Evolutionary conservation across 1,140 invertebrate species (phyloP), one percentile per base, ranked within the genome.

Genomic region (Melanaphis sacchari): DNA sequence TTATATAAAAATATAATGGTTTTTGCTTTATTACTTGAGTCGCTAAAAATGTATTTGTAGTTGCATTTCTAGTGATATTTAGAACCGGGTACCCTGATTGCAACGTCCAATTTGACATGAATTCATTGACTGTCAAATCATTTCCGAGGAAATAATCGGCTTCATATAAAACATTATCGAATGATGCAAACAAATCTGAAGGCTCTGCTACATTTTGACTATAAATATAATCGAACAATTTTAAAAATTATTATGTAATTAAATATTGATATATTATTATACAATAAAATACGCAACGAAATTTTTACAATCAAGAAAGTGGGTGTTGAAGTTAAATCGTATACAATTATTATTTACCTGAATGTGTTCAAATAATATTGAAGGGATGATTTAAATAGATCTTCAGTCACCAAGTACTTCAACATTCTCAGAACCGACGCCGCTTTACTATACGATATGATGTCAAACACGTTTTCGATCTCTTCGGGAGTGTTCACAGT

Each of bases 31-130:
- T 81, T 89, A 93, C 93, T 81, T 93, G 93, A 76, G 38, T 89
- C 59, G 41, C 59, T n/a, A 24, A 38, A 90, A 90, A 89, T 46
- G 9, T 31, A 18, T 49, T 54, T 41, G 22, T 24, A 22, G 38
- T 24, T 22, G 41, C 21, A 41, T 81, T 90, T 91, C 97, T 96
- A 5, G 94, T 96, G 2, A 97, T 95, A 24, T 94, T 96, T 3
- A 98, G 94, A 18, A 98, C 96, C 0, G 98, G 98, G 94, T 97
- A 97, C 49, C 98, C 98, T 87, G 97, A 95, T 94, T 98, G 96
- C 36, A 96, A 95, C 0, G 97, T 97, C 97, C 97, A 98, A 46
- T 96, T 96, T 2, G 97, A 96, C 95, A 98, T 96, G 6, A 98
- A 89, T 15, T 89, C 87, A 22, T 26, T 0, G 21, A 89, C 46